Evolutionary conservation across 2,113 vertebrate genomes (phyloP).

Genomic region (Syngnathus scovelli): DNA sequence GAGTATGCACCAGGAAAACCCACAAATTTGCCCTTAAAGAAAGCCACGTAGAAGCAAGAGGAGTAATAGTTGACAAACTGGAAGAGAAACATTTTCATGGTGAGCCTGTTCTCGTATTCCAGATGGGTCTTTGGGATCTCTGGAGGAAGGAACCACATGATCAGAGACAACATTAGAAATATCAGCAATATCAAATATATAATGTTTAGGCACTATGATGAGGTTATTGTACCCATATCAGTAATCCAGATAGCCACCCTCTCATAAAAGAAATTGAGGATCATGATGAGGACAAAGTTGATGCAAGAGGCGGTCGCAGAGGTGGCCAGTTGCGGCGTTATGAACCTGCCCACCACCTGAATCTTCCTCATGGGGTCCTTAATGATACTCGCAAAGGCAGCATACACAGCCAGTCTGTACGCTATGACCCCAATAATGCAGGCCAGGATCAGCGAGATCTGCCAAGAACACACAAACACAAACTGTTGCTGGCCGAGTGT

Average conservation of each 20-base stretch:
- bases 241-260: conserved; percentile 93
- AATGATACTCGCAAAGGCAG: conserved; percentile 88
- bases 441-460: conserved; percentile 86
- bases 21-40: conserved; percentile 97
- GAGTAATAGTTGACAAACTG: conserved; percentile 99
- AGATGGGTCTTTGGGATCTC: conserved; percentile 95
- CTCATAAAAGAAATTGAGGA: conserved; percentile 95
- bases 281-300: conserved; percentile 96
- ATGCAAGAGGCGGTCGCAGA: conserved; percentile 91
- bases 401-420: conserved; percentile 89
- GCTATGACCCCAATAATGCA: conserved; percentile 90
- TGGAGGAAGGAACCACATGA: conserved; percentile 54
- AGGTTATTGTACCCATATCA: conserved; percentile 80
- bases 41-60: conserved; percentile 96
- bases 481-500: too few species aligned
- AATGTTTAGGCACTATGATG: not conserved
- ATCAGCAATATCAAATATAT: not conserved
- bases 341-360: conserved; percentile 77
- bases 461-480: conserved; percentile 9
- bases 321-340: conserved; percentile 91
- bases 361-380: conserved; percentile 76
- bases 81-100: conserved; percentile 98
- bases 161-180: not conserved
- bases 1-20: conserved; percentile 85
- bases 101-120: conserved; percentile 94